Evolutionary conservation across 2,113 vertebrate genomes (phyloP).

Genomic region (Istiophorus platypterus): DNA sequence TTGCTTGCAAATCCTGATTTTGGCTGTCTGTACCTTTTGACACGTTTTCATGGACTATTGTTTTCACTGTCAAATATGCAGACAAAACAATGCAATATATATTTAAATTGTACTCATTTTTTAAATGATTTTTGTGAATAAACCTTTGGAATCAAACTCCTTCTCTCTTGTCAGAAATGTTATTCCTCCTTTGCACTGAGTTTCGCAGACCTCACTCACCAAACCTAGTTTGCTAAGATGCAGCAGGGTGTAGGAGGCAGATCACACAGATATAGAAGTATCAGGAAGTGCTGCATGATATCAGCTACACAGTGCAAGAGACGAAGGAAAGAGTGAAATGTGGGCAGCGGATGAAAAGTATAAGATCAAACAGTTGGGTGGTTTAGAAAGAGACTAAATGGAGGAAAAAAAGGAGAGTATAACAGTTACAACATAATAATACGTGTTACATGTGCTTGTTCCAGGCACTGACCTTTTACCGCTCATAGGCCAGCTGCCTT

Average conservation of each 20-base stretch:
- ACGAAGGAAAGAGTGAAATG: constrained; percentile 23
- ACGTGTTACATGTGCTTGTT: constrained; percentile 60
- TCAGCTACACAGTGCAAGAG: constrained; percentile 1
- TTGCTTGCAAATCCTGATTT: constrained; percentile 62
- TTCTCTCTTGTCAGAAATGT: constrained; percentile 58
- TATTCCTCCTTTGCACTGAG: constrained; percentile 35
- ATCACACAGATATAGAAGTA: constrained; percentile 3
- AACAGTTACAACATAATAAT: constrained; percentile 39
- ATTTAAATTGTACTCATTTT: constrained; percentile 70
- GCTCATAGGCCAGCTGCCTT: constrained; percentile 86
- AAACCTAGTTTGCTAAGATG: neutral
- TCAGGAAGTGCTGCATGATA: constrained; percentile 51
- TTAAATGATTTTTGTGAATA: constrained; percentile 79
- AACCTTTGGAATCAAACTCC: constrained; percentile 70
- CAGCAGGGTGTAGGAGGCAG: too few relatives aligned
- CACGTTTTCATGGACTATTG: constrained; percentile 55
- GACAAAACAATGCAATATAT: constrained; percentile 57
- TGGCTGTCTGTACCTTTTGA: constrained; percentile 53
- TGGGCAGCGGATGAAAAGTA: constrained; percentile 36
- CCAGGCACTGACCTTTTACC: constrained; percentile 78
- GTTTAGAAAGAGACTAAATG: neutral
- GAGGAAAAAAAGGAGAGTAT: constrained; percentile 13
- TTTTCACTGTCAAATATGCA: constrained; percentile 59
- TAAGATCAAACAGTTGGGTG: constrained; percentile 14
- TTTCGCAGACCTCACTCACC: neutral